Conservation (phyloP, 53 echinoderm and acorn worm genomes). For the Apostichopus leukothele region DNA sequence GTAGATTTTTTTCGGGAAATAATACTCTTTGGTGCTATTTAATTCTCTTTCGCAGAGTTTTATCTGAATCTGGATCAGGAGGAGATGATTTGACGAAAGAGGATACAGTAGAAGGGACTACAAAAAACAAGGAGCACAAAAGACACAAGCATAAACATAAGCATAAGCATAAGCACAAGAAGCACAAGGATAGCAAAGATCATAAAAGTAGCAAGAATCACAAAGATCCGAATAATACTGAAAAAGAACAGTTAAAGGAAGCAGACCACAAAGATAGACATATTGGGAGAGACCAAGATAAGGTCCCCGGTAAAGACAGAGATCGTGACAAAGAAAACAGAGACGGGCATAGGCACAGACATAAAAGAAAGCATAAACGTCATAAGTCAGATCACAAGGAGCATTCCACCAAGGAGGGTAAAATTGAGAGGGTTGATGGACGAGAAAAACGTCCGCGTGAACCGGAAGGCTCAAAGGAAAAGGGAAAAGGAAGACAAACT, state of each 20-base stretch:
- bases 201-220: background rate
- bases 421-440: background rate
- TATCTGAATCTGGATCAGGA: slow-evolving; percentile 16
- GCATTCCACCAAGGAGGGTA: slow-evolving; percentile 22
- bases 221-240: background rate
- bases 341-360: slow-evolving; percentile 13
- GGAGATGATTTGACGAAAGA: slow-evolving; percentile 24
- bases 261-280: slow-evolving; percentile 16
- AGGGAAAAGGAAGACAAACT: background rate
- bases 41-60: background rate
- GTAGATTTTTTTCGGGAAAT: background rate
- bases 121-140: slow-evolving; percentile 40
- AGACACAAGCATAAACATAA: slow-evolving; percentile 59
- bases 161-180: slow-evolving; percentile 60
- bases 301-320: background rate
- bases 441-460: background rate
- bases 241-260: background rate
- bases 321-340: slow-evolving; percentile 3
- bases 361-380: slow-evolving; percentile 9
- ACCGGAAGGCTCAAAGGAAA: background rate
- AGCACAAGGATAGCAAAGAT: background rate
- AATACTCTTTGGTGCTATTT: background rate
- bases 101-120: slow-evolving; percentile 33
- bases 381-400: slow-evolving; percentile 24
- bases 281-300: background rate